Base-by-base conservation (phyloP, 2,888 invertebrate species). In the Lasioglossum oenotherae region DNA sequence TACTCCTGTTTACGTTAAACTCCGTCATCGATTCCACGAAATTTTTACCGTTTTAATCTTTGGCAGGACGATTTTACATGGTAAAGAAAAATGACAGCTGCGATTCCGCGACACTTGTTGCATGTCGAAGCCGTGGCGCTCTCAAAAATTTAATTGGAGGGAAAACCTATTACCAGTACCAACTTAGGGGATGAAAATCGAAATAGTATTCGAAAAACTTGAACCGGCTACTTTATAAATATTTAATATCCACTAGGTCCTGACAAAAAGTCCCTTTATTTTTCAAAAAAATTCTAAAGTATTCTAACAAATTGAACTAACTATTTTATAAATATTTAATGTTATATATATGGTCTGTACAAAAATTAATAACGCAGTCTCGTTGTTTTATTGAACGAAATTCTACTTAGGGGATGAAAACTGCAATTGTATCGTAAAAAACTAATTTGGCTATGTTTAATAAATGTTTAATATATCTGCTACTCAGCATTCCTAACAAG, bases 1-100 rank as follows among this genome's bases (percentile, higher is more conserved):
- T 46, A 44, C 60, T 31, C 16, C 31, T 78, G 74, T 81, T 75
- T 87, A 73, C 74, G 23, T 27, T 67, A 19, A 49, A 84, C 23
- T 38, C 57, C 67, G 60, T 73, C 89, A 84, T 76, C 49, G 80
- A 80, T 87, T 80, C 83, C 23, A 0, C 60, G 80, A 81, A 87
- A 12, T 4, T 73, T 57, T 72, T 41, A 12, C 69, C 1, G 23
- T 4, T 69, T 69, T 1, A 69, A 38, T 23, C 23, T 19, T 23
- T 12, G 35, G 23, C 2, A 23, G 23, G 38, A 38, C 5, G 0
- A 69, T 38, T 38, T 23, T 38, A 8, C 12, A 69, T 38, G 16
- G 3, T 23, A 38, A 23, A 69, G 12, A 4, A 12, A 23, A 0
- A 16, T 4, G 2, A 64, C 31, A 31, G 5, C 16, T 14, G 1